Percentiles rank a stretch among this genome's conserved stretches.
Evolutionary conservation across 2,113 vertebrate species (phyloP).

Genomic region (Lipotes vexillifer): DNA sequence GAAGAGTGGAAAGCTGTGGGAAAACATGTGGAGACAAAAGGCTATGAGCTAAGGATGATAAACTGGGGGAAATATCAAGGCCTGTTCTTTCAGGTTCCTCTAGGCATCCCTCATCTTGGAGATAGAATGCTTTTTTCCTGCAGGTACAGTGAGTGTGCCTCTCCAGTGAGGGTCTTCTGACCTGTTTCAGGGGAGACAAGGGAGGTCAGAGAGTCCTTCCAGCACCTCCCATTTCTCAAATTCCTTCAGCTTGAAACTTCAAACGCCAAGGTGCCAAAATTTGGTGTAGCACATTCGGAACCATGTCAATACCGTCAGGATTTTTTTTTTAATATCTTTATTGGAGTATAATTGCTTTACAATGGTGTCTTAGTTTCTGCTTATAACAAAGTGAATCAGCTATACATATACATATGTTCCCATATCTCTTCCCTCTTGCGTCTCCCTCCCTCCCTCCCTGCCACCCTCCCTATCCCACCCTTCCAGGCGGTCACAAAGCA

Average conservation of each 20-base stretch:
- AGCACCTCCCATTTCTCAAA: not conserved
- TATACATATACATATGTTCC: too few relatives aligned
- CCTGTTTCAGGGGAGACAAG: not conserved
- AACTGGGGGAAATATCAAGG: not conserved
- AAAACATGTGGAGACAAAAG: not conserved
- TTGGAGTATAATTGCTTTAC: too few relatives aligned
- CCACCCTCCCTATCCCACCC: too few relatives aligned
- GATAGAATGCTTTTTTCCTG: not conserved
- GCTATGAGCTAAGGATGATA: not conserved
- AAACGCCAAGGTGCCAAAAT: not conserved
- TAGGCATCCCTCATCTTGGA: not conserved
- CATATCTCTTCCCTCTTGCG: too few relatives aligned
- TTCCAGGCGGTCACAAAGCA: too few relatives aligned
- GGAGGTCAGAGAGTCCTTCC: not conserved
- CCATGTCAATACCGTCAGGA: not conserved
- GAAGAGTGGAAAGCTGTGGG: not conserved
- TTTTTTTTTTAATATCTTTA: not conserved
- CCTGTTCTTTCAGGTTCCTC: not conserved
- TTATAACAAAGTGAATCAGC: too few relatives aligned
- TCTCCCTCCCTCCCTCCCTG: too few relatives aligned
- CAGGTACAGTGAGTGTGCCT: not conserved
- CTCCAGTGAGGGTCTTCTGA: not conserved
- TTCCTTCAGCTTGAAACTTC: not conserved
- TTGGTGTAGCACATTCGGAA: not conserved
- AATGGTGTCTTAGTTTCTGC: too few relatives aligned